A percentile compares a stretch with the other conserved stretches of the same genome.
phyloP scores from a whole-genome alignment of 2,113 vertebrate genomes.

The Eleginops maclovinus region DNA sequence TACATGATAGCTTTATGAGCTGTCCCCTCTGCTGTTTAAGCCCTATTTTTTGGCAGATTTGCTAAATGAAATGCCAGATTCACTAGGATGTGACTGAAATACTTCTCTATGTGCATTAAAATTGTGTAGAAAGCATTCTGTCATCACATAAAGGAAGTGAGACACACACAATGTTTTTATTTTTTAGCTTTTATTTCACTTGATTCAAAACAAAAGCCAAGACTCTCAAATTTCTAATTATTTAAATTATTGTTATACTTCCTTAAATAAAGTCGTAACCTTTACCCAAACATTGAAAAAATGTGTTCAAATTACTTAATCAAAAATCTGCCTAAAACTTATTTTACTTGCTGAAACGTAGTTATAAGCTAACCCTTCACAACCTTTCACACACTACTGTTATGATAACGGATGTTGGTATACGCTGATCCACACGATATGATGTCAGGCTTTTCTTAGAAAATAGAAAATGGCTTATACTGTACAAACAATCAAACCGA shows the following conservation, averaged over 20 bases:
- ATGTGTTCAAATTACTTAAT: conserved; percentile 27
- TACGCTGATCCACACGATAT: not conserved
- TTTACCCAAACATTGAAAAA: conserved; percentile 35
- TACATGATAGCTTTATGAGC: conserved; percentile 13
- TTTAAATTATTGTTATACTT: conserved; percentile 30
- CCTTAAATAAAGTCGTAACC: conserved; percentile 40
- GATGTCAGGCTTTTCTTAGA: not conserved
- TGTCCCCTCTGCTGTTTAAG: not conserved
- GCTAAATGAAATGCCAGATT: not conserved
- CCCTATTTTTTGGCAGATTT: not conserved
- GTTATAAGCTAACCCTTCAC: conserved; percentile 9
- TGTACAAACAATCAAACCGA: not conserved
- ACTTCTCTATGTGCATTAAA: not conserved
- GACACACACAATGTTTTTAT: not conserved
- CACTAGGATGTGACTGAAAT: not conserved
- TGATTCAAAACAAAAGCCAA: conserved; percentile 8
- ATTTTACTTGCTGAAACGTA: conserved; percentile 52
- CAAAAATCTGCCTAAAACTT: conserved; percentile 24
- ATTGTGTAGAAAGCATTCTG: not conserved
- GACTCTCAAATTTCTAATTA: conserved; percentile 40
- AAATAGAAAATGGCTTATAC: not conserved
- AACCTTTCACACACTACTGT: not conserved
- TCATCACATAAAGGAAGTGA: not conserved
- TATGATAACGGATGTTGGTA: not conserved
- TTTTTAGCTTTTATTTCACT: not conserved